Evolutionary conservation across 2,888 invertebrate genomes (phyloP), one percentile per base, ranked within the genome.

Genomic region (Sphaerophoria rueppellii): DNA sequence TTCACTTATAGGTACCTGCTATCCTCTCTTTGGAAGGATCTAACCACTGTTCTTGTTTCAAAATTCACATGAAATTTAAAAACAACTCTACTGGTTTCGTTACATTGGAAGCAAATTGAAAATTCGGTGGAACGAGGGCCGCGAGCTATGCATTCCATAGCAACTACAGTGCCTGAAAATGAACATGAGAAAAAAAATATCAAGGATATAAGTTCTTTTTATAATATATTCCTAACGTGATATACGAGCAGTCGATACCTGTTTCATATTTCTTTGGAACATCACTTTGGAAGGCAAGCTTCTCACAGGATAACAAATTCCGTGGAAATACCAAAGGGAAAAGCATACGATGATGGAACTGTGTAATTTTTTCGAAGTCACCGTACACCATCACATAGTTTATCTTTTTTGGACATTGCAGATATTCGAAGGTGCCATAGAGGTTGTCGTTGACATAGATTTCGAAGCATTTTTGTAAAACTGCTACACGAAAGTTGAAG

Each of bases 371-470:
- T 77, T 92, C 91, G 80, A 91, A 91, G 71, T 91, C 91, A 0
- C 91, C 91, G 75, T 90, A 90, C 40, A 89, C 86, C 71, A 91
- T 89, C 54, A 90, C 89, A 67, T 89, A 91, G 74, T 90, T 91
- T 55, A 92, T 91, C 78, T 89, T 89, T 87, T 91, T 91, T 11
- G 92, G 92, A 75, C 90, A 90, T 82, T 90, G 90, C 9, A 90
- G 61, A 52, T 90, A 91, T 72, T 91, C 91, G 71, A 91, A 91
- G 35, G 91, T 89, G 0, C 91, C 91, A 78, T 92, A 91, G 0
- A 92, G 88, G 80, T 90, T 90, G 50, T 91, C 91, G 63, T 91
- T 91, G 4, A 92, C 90, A 75, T 92, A 91, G 65, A 92, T 92
- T 87, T 91, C 91, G 72, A 91, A 91, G 79, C 90, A 90, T 78